These are phyloP conservation scores for Trichosurus vulpecula DNA, from an alignment of 2,797 vertebrate genomes.

Conservation along the genomic window DNA sequence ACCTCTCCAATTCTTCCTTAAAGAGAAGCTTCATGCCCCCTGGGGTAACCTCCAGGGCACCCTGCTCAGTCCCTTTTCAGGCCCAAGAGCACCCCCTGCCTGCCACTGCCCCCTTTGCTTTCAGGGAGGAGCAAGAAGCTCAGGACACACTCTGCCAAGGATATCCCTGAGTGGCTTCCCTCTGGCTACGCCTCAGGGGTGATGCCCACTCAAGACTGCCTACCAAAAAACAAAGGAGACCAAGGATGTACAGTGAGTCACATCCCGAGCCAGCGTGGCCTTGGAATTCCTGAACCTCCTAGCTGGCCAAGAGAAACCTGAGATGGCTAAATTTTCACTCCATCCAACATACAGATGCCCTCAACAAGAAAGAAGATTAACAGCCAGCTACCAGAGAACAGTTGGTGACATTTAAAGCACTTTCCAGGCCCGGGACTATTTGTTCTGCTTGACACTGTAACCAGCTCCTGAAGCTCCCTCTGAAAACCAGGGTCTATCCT, in stretches of 20 bases:
- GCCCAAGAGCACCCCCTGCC: no score
- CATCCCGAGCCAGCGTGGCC: not conserved
- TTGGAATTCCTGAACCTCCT: not conserved
- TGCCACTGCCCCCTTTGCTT: not conserved
- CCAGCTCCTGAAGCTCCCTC: not conserved
- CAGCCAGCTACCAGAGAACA: not conserved
- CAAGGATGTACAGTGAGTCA: not conserved
- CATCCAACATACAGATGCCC: not conserved
- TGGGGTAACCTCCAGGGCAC: not conserved
- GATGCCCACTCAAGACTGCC: not conserved
- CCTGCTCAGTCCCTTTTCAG: no score
- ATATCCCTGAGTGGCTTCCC: not conserved
- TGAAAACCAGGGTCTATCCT: not conserved
- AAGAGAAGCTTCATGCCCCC: no score
- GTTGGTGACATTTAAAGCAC: not conserved
- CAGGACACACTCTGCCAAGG: not conserved
- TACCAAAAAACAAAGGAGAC: accelerated
- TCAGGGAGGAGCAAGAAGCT: not conserved
- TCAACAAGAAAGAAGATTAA: not conserved
- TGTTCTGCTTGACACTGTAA: not conserved
- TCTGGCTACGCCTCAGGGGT: not conserved
- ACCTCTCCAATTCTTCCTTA: no score
- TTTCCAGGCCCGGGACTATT: not conserved
- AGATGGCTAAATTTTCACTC: not conserved
- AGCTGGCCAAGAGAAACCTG: not conserved